Evolutionary conservation across 2,888 invertebrate genomes (phyloP), one percentile per base, ranked within the genome.

Genomic region (Shargacucullia verbasci): DNA sequence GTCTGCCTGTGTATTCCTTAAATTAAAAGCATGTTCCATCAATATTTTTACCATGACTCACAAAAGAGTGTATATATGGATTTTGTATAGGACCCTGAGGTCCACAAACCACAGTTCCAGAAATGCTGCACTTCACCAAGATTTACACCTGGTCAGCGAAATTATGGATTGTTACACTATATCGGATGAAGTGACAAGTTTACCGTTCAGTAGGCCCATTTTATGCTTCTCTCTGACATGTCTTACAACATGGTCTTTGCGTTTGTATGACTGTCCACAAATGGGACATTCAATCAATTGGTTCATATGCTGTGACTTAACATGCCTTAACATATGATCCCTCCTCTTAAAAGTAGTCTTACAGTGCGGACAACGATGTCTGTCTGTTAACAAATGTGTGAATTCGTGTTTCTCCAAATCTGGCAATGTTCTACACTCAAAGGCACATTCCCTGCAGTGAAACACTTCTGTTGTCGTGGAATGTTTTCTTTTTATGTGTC

Each of bases 261-360:
- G 53, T 40, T 86, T 89, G n/a, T 85, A 89, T 0, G 63, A 65
- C 20, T 84, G 81, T 0, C 76, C 59, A 14, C 90, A 90, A 0
- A 89, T 45, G 0, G 87, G 87, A 48, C 90, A 90, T 0, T 65
- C 60, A 0, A 82, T 78, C 5, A 70, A 61, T 25, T 82, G 70
- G 2, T 86, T 85, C 12, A 86, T 62, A 69, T 90, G 90, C 37
- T 84, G 80, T 0, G 87, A 83, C 25, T 87, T 88, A 0, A 87
- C 62, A 48, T 90, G 90, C 3, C 90, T 70, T 0, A 87, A 29
- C 87, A 90, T 86, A 31, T 90, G 90, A 46, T 90, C 90, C 7
- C 83, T 59, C 0, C 90, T 59, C 33, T 89, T 90, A 40, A 88
- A 90, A 0, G 78, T 74, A 0, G 79, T 75, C 0, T 79, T 62